These are phyloP conservation scores for Notechis scutatus DNA, from an alignment of 2,113 vertebrate genomes.

Conservation along the genomic window DNA sequence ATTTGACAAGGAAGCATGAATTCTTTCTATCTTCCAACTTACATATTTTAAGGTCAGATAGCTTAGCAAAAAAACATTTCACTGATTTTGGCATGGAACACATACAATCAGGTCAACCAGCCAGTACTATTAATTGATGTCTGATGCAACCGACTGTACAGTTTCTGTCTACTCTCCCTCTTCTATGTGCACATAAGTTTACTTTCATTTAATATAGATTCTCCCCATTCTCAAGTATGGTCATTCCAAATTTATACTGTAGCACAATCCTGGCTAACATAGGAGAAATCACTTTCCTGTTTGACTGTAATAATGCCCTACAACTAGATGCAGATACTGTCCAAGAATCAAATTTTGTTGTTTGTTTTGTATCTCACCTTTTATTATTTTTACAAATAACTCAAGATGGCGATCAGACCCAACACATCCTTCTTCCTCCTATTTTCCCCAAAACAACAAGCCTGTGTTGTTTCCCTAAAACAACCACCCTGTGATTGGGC, in stretches of 20 bases:
- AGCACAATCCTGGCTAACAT: background rate
- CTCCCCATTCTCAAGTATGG: background rate
- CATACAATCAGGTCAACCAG: background rate
- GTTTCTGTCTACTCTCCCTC: background rate
- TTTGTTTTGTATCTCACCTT: background rate
- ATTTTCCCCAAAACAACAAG: background rate
- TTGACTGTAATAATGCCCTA: background rate
- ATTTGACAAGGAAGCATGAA: background rate
- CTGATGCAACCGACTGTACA: background rate
- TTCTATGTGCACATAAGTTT: background rate
- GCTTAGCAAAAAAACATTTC: background rate
- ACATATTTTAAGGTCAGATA: background rate
- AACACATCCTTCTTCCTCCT: background rate
- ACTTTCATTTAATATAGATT: background rate
- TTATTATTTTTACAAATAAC: background rate
- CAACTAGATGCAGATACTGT: background rate
- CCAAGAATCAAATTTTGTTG: background rate
- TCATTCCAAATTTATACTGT: background rate
- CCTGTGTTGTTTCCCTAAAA: background rate
- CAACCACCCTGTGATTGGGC: background rate
- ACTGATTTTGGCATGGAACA: background rate
- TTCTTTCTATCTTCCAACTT: background rate
- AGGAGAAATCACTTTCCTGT: background rate
- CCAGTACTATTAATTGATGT: background rate
- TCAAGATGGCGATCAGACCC: background rate